Evolutionary conservation across 1,140 invertebrate species (phyloP), one percentile per base, ranked within the genome.

Genomic region (Drosophila persimilis): DNA sequence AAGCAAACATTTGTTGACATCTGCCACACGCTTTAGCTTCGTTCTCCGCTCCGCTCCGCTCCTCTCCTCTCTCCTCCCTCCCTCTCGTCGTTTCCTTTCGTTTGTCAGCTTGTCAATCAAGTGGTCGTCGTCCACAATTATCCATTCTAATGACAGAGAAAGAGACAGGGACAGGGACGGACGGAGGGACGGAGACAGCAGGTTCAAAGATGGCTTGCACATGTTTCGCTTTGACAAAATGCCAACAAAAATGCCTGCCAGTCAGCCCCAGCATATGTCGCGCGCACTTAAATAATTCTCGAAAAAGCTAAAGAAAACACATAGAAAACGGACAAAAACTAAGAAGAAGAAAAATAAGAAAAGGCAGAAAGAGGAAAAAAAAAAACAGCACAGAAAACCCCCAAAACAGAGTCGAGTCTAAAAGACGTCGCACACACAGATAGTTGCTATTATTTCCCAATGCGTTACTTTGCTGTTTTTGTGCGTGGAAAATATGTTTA

Each of bases 71-170:
- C 26, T 31, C 51, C 20, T 7, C 11, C 31, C 39, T 39, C 22
- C 31, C 17, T 4, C 39, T 22, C 50, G 44, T 31, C 31, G 48
- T 29, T 71, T 72, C 51, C 60, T 76, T 64, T 70, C 58, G 65
- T 66, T 64, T 65, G 56, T 65, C 77, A 73, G 79, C 52, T 73
- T 75, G 79, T 83, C 79, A 83, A 84, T 83, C 79, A 83, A 71
- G 62, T 57, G 58, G 79, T 66, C 63, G 58, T 60, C 79, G 60
- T 69, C 65, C 74, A 88, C 74, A 86, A 88, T 88, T 86, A 86
- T 88, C 77, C 78, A 81, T 86, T 86, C 81, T 86, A 86, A 86
- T 86, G 81, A 78, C 78, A 80, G 60, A 58, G 64, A 80, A 65
- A 66, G 80, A 80, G 73, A 65, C 75, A 67, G 53, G 57, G 50